phyloP scores from a whole-genome alignment of 2,113 vertebrate genomes.

The Cervus canadensis region DNA sequence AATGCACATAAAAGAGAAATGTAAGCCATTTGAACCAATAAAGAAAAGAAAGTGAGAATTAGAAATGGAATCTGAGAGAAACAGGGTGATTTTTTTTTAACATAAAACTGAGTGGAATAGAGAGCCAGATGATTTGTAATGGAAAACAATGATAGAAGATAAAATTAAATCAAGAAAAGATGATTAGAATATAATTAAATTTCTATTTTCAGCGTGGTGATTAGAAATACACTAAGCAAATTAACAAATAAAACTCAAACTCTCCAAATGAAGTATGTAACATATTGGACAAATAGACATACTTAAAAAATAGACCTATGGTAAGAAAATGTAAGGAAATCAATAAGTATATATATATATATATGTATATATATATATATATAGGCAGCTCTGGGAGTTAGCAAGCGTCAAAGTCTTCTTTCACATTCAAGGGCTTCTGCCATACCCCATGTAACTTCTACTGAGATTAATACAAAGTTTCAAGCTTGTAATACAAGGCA shows the following conservation, averaged over 20 bases:
- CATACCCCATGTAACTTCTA: background rate
- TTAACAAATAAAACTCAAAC: background rate
- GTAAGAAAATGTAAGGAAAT: background rate
- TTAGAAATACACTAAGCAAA: background rate
- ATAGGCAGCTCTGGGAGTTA: background rate
- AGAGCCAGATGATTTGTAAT: background rate
- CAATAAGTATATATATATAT: background rate
- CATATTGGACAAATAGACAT: background rate
- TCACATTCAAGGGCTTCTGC: background rate
- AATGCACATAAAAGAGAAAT: background rate
- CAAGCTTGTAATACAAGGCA: background rate
- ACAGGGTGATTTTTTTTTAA: background rate
- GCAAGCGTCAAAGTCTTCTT: background rate
- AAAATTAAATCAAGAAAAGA: background rate
- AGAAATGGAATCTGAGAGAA: background rate
- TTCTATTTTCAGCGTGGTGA: background rate
- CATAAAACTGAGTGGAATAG: background rate
- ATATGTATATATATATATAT: fast-evolving
- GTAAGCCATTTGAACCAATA: background rate
- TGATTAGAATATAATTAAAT: background rate
- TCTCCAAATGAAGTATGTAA: background rate
- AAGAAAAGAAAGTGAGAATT: background rate
- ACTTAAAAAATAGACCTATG: background rate
- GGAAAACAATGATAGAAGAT: background rate
- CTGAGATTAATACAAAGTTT: background rate